These are phyloP conservation scores for Scyliorhinus canicula DNA, from an alignment of 2,797 vertebrate species.

Conservation along the genomic window DNA sequence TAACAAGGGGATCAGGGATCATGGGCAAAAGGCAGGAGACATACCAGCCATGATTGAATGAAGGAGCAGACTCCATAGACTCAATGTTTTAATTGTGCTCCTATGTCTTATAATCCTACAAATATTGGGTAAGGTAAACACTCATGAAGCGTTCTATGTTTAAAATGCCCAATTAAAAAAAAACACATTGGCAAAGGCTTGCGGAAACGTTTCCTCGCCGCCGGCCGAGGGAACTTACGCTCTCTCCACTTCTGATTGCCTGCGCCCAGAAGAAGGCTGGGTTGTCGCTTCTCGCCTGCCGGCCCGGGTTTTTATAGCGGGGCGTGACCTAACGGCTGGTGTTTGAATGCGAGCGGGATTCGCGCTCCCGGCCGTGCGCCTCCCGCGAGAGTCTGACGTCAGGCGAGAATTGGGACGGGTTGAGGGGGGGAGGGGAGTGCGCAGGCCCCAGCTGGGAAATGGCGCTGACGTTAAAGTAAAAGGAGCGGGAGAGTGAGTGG, in stretches of 20 bases:
- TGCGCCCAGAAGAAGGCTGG: background rate
- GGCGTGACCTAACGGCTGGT: background rate
- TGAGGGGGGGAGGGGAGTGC: background rate
- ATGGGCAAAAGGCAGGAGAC: too few species aligned
- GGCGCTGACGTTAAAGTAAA: slow-evolving; percentile 27
- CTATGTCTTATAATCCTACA: too few species aligned
- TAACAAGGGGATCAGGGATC: too few species aligned
- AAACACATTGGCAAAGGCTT: background rate
- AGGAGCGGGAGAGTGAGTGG: background rate
- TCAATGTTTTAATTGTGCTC: too few species aligned
- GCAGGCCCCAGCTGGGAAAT: slow-evolving; percentile 20
- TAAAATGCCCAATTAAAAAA: too few species aligned
- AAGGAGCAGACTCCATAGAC: too few species aligned
- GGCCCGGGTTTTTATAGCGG: background rate
- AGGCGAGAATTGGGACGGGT: background rate
- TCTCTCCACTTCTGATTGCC: background rate
- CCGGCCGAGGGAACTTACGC: background rate
- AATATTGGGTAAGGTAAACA: background rate
- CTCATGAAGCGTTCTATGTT: background rate
- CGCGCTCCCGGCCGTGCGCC: background rate
- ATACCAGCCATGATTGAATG: too few species aligned
- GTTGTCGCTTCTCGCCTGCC: background rate
- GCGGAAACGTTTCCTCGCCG: background rate
- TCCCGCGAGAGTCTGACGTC: slow-evolving; percentile 10
- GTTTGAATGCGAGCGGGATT: background rate